Evolutionary conservation across 2,113 vertebrate species (phyloP).

Genomic region (Oxygymnocypris stewartii): DNA sequence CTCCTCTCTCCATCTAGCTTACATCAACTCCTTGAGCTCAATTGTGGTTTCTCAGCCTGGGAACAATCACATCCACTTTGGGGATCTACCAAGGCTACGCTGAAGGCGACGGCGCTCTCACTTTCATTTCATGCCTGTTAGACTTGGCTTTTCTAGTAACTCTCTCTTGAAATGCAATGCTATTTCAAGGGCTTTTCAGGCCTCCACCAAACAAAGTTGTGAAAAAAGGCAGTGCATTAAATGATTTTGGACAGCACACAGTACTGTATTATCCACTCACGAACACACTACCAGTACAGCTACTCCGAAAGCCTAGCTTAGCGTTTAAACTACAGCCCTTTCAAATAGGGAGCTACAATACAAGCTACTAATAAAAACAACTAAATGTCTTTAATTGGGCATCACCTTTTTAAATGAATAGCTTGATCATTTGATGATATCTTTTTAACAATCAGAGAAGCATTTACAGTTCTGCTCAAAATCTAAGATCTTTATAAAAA

Average conservation of each 20-base stretch:
- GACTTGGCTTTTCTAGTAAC: constrained; percentile 64
- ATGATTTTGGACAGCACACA: constrained; percentile 57
- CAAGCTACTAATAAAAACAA: no score
- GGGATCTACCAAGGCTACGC: constrained; percentile 66
- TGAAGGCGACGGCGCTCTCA: constrained; percentile 56
- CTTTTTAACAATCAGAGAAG: no score
- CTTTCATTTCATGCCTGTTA: constrained; percentile 75
- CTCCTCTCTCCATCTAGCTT: constrained; percentile 40
- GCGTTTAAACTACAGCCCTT: neutral
- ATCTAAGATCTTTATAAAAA: no score
- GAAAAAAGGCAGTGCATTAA: constrained; percentile 53
- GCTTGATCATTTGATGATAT: no score
- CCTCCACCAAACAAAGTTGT: constrained; percentile 49
- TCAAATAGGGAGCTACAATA: neutral
- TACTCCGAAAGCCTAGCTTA: neutral
- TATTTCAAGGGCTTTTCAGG: constrained; percentile 57
- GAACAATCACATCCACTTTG: constrained; percentile 63
- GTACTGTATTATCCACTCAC: constrained; percentile 68
- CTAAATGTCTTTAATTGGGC: no score
- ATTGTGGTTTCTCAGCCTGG: constrained; percentile 51
- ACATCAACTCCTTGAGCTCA: constrained; percentile 51
- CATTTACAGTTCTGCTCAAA: no score
- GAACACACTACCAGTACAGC: constrained; percentile 6
- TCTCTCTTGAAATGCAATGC: constrained; percentile 56
- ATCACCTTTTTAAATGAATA: no score